Evolutionary conservation across 2,113 vertebrate species (phyloP).

Genomic region (Daubentonia madagascariensis): DNA sequence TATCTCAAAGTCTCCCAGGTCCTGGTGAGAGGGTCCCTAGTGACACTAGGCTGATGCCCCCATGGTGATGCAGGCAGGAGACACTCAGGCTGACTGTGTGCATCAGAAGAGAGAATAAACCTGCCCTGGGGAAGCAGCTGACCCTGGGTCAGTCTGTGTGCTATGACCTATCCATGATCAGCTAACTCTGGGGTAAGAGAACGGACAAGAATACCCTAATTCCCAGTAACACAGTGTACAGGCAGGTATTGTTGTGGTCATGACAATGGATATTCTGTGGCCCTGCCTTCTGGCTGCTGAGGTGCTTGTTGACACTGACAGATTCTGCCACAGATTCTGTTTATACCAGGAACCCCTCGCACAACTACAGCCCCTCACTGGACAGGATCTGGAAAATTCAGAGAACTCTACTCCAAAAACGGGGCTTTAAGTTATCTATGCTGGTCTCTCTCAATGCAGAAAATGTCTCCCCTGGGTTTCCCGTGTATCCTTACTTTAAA

Average conservation of each 20-base stretch:
- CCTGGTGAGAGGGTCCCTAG: not conserved
- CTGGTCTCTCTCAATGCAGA: not conserved
- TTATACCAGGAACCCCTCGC: too few species aligned
- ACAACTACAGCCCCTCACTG: not conserved
- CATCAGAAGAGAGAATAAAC: not conserved
- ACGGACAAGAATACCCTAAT: too few species aligned
- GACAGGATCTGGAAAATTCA: not conserved
- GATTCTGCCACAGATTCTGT: too few species aligned
- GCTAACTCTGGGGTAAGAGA: too few species aligned
- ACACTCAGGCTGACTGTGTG: not conserved
- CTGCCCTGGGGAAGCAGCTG: not conserved
- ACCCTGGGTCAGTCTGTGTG: not conserved
- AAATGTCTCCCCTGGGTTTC: too few species aligned
- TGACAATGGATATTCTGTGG: too few species aligned
- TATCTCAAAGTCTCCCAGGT: not conserved
- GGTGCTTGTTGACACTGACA: too few species aligned
- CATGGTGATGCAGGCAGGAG: not conserved
- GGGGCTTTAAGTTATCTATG: not conserved
- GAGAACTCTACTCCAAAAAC: not conserved
- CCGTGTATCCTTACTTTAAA: too few species aligned
- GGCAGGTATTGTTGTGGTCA: too few species aligned
- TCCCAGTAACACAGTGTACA: not conserved
- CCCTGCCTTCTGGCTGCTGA: too few species aligned
- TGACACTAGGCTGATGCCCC: not conserved
- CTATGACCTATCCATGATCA: too few species aligned